A percentile compares a stretch with the other conserved stretches of the same genome.
Conservation (phyloP, 2,113 vertebrate species). For the Leucosticte australis region DNA sequence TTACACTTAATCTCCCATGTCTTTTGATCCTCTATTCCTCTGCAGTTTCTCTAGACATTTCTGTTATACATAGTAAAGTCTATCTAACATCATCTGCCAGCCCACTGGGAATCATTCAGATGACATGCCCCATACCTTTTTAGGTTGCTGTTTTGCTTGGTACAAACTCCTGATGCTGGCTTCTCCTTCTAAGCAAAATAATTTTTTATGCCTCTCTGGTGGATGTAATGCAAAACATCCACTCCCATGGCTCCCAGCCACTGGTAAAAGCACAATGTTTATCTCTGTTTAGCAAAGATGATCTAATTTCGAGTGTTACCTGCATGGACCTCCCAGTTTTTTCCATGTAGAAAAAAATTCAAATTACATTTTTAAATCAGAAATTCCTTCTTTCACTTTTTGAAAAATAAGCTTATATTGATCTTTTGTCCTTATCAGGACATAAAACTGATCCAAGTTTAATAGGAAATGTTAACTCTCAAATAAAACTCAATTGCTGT, state of each 20-base stretch:
- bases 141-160: neutral
- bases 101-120: neutral
- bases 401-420: neutral
- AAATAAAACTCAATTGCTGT: neutral
- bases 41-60: neutral
- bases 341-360: neutral
- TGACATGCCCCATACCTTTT: neutral
- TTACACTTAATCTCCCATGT: neutral
- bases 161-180: neutral
- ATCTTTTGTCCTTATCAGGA: neutral
- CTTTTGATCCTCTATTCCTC: neutral
- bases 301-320: neutral
- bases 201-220: neutral
- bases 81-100: neutral
- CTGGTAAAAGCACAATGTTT: neutral
- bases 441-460: neutral
- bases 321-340: neutral
- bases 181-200: neutral
- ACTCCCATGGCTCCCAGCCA: neutral
- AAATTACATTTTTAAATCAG: neutral
- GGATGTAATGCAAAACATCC: neutral
- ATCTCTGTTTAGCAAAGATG: neutral
- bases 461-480: neutral
- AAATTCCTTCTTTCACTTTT: neutral
- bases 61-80: neutral